A percentile compares a stretch with the other conserved stretches of the same genome.
phyloP scores from a whole-genome alignment of 2,113 vertebrate genomes.

The Morone saxatilis region DNA sequence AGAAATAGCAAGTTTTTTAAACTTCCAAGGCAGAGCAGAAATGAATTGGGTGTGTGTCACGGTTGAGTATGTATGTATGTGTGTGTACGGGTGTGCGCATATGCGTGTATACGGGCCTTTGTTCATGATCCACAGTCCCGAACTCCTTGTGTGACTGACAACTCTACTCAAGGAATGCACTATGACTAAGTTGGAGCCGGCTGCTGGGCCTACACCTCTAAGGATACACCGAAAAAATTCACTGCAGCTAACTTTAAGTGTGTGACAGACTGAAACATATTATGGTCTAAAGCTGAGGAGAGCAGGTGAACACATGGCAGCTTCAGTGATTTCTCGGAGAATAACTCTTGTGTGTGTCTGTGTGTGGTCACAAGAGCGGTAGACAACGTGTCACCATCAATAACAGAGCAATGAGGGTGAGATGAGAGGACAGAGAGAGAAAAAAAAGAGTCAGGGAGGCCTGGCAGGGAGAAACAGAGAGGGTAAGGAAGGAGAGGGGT shows the following conservation, averaged over 20 bases:
- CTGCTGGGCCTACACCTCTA: slow-evolving; percentile 56
- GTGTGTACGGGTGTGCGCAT: not conserved
- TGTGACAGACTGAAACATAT: slow-evolving; percentile 60
- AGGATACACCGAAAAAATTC: slow-evolving; percentile 37
- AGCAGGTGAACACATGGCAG: slow-evolving; percentile 58
- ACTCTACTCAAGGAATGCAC: slow-evolving; percentile 54
- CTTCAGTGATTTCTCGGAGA: slow-evolving; percentile 26
- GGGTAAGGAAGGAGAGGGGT: slow-evolving; percentile 70
- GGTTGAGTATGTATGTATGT: slow-evolving; percentile 3
- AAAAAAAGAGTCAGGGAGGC: slow-evolving; percentile 66
- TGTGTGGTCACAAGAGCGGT: slow-evolving; percentile 70
- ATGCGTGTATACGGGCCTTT: slow-evolving; percentile 44
- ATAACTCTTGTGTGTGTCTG: slow-evolving; percentile 26
- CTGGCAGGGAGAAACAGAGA: slow-evolving; percentile 68
- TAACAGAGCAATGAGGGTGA: slow-evolving; percentile 74
- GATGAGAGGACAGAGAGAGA: slow-evolving; percentile 76
- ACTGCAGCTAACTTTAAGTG: slow-evolving; percentile 54
- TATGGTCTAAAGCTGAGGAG: slow-evolving; percentile 36
- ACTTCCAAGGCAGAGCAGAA: slow-evolving; percentile 63
- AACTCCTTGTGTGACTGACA: slow-evolving; percentile 68
- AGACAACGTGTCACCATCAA: slow-evolving; percentile 85
- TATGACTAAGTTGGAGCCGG: slow-evolving; percentile 54
- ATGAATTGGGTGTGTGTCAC: slow-evolving; percentile 56
- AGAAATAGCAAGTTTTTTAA: slow-evolving; percentile 72
- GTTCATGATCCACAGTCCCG: slow-evolving; percentile 56